phyloP scores from a whole-genome alignment of 1,140 invertebrate genomes.

The Periplaneta americana region DNA sequence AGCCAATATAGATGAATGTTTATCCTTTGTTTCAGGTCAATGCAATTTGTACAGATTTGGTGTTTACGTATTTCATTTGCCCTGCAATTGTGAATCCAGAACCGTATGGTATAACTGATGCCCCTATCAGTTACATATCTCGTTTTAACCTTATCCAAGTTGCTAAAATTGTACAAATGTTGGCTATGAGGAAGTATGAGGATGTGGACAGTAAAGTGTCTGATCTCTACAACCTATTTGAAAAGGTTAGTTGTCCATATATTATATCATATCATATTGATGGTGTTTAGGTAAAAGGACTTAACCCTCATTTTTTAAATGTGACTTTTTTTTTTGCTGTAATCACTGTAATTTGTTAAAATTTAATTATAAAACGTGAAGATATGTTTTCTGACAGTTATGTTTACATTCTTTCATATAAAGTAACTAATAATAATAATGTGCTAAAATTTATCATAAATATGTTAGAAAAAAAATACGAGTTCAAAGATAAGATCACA shows the following conservation, averaged over 20 bases:
- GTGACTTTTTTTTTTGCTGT: not conserved
- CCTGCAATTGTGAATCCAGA: slow-evolving; percentile 96
- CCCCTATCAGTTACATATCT: slow-evolving; percentile 85
- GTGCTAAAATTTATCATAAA: not conserved
- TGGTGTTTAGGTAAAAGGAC: no score
- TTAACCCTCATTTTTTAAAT: no score
- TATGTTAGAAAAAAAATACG: not conserved
- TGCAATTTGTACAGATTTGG: slow-evolving; percentile 84
- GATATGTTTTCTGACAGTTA: no score
- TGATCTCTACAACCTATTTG: slow-evolving; percentile 71
- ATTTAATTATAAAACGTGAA: no score
- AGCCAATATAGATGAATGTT: not conserved
- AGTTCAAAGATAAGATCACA: no score
- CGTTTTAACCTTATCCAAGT: slow-evolving; percentile 89
- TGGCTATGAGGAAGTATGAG: slow-evolving; percentile 81
- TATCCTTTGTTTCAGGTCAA: slow-evolving; percentile 51
- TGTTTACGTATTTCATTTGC: slow-evolving; percentile 93
- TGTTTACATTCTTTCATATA: no score
- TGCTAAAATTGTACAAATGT: slow-evolving; percentile 84
- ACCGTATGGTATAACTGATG: slow-evolving; percentile 90
- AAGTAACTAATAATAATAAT: no score
- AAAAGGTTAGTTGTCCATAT: slow-evolving; percentile 44
- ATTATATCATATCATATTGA: not conserved
- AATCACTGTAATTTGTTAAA: slow-evolving; percentile 1
- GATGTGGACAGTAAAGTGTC: slow-evolving; percentile 63